phyloP scores from a whole-genome alignment of 2,888 invertebrate species.

The Chloroclysta siterata region DNA sequence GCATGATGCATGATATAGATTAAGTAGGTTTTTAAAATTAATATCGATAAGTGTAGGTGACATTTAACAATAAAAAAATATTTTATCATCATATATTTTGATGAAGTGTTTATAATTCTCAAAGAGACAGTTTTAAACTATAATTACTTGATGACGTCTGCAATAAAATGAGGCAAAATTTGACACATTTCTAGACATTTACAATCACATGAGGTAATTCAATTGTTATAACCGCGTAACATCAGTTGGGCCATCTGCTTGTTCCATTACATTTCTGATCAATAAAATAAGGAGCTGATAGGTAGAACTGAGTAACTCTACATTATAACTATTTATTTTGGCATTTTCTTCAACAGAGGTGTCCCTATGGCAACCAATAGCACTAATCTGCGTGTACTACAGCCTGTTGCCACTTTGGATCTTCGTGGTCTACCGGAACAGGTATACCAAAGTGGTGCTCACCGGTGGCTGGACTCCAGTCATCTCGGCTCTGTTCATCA shows the following conservation, averaged over 20 bases:
- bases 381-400: slow-evolving; percentile 89
- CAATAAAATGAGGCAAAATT: too few relatives aligned
- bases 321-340: not conserved
- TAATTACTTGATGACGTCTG: too few relatives aligned
- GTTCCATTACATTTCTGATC: too few relatives aligned
- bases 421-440: slow-evolving; percentile 92
- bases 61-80: not conserved
- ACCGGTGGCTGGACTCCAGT: slow-evolving; percentile 98
- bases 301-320: too few relatives aligned
- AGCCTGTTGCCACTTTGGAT: slow-evolving; percentile 94
- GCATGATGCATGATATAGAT: not conserved
- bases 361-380: slow-evolving; percentile 91
- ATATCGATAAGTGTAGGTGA: too few relatives aligned
- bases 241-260: too few relatives aligned
- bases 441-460: slow-evolving; percentile 94
- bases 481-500: slow-evolving; percentile 96
- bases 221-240: too few relatives aligned
- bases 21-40: not conserved
- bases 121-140: too few relatives aligned
- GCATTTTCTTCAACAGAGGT: slow-evolving; percentile 74
- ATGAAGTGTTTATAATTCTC: not conserved
- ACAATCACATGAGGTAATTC: too few relatives aligned
- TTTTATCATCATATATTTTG: not conserved
- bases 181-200: too few relatives aligned
- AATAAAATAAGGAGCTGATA: too few relatives aligned